Base-by-base conservation (phyloP, 2,113 vertebrate genomes). In the Catharus bicknelli region DNA sequence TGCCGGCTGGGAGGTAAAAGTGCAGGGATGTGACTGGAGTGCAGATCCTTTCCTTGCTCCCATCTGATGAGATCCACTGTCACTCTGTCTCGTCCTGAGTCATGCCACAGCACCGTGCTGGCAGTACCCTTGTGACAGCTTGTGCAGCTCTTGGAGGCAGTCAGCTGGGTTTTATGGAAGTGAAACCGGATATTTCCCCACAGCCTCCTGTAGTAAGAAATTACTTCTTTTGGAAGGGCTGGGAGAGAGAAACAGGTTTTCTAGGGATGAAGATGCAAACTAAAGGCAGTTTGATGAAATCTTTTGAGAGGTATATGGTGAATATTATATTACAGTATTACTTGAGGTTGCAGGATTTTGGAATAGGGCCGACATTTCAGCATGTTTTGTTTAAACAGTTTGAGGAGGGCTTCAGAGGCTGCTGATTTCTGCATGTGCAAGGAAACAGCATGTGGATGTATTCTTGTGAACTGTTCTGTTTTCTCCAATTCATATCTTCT, bases 51-150 rank as follows among this genome's bases (percentile, higher is more conserved):
- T 7, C 7, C 53, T 40, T 77, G 50, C 14, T 6, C 25, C 55
- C 0, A 0, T 42, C 73, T 47, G 74, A 6, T 45, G 69, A 66
- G 91, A 69, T 55, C 38, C 61, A 10, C 27, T 3, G 27, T 55
- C 1, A 4, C 63, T 87, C 21, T 0, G 25, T 68, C 58, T 85
- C 1, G 5, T 73, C 90, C 75, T 83, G 92, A 95, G 93, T 93
- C 75, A 79, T 51, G 89, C 5, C 89, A 61, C 63, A 32, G 86
- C 66, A 12, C n/a, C 3, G 27, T 32, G 47, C 83, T 84, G 80
- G 62, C 91, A 66, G 34, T 26, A 21, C 27, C 45, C 82, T 54
- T 81, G 53, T 88, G 92, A 75, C 83, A 89, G 91, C 93, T 59
- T 43, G 40, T 54, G 94, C 63, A 23, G 87, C 73, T 86, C 69